Conservation (phyloP, 2,888 invertebrate species). For the Dione juno region DNA sequence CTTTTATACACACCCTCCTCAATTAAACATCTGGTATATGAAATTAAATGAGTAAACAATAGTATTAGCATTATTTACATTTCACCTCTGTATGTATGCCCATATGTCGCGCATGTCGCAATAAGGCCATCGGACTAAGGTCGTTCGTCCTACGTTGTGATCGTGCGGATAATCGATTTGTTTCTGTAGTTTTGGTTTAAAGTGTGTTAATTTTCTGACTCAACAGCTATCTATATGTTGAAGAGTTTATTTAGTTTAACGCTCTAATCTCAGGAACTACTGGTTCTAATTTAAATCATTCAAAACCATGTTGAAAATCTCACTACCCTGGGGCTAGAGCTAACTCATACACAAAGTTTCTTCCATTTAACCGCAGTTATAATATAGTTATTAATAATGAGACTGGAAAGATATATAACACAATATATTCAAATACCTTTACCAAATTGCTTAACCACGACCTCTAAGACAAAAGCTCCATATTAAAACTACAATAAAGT, state of each 20-base stretch:
- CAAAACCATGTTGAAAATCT: too few species aligned
- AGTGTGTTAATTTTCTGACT: too few species aligned
- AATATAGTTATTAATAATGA: background rate
- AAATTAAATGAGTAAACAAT: background rate
- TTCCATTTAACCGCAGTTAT: too few species aligned
- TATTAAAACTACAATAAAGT: constrained; percentile 23
- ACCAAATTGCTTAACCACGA: constrained; percentile 1
- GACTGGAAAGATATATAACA: background rate
- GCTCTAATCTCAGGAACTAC: too few species aligned
- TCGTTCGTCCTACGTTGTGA: constrained; percentile 38
- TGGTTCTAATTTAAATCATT: too few species aligned
- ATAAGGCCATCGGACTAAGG: constrained; percentile 43
- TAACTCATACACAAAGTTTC: too few species aligned
- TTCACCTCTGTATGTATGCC: background rate
- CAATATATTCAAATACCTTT: constrained; percentile 6
- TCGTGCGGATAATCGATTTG: constrained; percentile 26
- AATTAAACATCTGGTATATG: too few species aligned
- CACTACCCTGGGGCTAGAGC: too few species aligned
- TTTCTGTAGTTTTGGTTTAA: constrained; percentile 19
- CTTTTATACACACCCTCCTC: too few species aligned
- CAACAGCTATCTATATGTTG: too few species aligned
- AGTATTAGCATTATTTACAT: background rate
- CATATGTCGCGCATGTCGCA: constrained; percentile 47
- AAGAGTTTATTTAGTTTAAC: too few species aligned
- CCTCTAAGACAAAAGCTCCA: constrained; percentile 11